These are phyloP conservation scores for Cosmia pyralina DNA, from an alignment of 2,888 invertebrate species.

Conservation along the genomic window DNA sequence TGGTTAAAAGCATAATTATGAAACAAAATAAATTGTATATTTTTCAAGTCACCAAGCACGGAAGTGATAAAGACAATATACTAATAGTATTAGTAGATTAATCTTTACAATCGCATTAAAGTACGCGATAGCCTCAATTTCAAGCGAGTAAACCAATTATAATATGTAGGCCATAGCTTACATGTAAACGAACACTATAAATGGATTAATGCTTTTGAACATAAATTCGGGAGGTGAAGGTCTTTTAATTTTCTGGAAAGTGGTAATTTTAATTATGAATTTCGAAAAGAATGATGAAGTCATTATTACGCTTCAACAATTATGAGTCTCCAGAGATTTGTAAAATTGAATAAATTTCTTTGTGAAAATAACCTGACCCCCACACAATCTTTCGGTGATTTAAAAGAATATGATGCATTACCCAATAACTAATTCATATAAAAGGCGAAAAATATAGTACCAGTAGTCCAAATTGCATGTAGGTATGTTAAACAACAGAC, in stretches of 20 bases:
- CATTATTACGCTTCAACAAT: background rate
- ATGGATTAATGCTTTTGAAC: constrained; percentile 48
- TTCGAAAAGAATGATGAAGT: background rate
- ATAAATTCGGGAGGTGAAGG: constrained; percentile 33
- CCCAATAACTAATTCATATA: too few species aligned
- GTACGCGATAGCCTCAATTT: constrained; percentile 63
- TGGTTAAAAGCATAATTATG: background rate
- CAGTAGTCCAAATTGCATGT: too few species aligned
- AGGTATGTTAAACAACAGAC: too few species aligned
- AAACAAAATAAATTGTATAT: background rate
- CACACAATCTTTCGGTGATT: background rate
- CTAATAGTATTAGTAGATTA: constrained; percentile 58
- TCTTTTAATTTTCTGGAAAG: constrained; percentile 26
- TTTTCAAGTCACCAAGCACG: constrained; percentile 6
- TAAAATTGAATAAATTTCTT: background rate
- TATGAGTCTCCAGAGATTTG: background rate
- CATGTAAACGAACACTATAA: constrained; percentile 52
- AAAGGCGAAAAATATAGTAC: too few species aligned
- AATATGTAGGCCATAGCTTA: constrained; percentile 52
- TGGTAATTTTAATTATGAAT: constrained; percentile 23
- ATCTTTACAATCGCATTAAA: constrained; percentile 64
- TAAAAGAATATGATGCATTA: too few species aligned
- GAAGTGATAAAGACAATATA: constrained; percentile 23
- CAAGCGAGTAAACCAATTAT: constrained; percentile 68
- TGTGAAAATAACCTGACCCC: background rate